Base-by-base conservation (phyloP, 2,797 vertebrate genomes). In the Nyctalus aviator region DNA sequence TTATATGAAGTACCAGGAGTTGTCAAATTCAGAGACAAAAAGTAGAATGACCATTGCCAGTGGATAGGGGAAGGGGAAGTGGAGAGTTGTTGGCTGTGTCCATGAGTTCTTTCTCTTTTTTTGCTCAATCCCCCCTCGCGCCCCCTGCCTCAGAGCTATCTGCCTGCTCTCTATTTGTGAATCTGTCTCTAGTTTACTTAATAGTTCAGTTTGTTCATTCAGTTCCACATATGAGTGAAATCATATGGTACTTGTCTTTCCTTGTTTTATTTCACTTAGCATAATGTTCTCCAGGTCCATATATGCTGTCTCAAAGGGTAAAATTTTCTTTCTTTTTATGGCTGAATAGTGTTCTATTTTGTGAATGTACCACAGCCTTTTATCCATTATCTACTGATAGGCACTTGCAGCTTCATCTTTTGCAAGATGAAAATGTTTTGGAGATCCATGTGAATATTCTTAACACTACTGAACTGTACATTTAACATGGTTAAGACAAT, bases 121-220 rank as follows among this genome's bases (percentile, higher is more conserved):
- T 18, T 66, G 64, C 64, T 66, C n/a, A 9, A 20, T 20, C 1
- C n/a, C 8, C 30, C 1, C 8, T 3, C 13, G 0, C 13, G 1
- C 1, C 27, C 59, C 59, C 27, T 30, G 11, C 27, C 27, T 41
- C 30, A n/a, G n/a, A 66, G 64, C n/a, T 32, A 6, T 32, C n/a
- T 66, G 15, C 62, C 62, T 8, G 14, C n/a, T 66, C 30, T 66
- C 15, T 32, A 10, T 66, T n/a, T 66, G n/a, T 66, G n/a, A 32
- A n/a, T 66, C n/a, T 68, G 17, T 68, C n/a, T 68, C n/a, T 68
- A 20, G 17, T 68, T 68, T 68, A 32, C 64, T 68, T 32, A 20
- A 9, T 68, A 68, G 64, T 68, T 20, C n/a, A 68, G n/a, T 68
- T 68, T 68, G 64, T 68, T 35, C n/a, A 68, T 68, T 68, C 6